Evolutionary conservation across 2,113 vertebrate species (phyloP).

Genomic region (Hiodon alosoides): DNA sequence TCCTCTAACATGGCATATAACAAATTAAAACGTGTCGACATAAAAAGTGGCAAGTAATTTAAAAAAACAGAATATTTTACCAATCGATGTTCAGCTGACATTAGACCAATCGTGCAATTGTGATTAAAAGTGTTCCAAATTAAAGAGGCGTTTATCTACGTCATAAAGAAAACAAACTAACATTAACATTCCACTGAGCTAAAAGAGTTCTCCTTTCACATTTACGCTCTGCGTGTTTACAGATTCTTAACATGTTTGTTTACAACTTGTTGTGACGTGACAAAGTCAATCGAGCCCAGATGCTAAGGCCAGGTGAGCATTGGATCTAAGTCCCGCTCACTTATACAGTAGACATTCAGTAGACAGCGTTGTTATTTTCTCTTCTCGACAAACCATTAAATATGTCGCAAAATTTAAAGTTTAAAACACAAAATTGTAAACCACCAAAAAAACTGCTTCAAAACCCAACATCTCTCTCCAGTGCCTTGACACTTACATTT

Average conservation of each 20-base stretch:
- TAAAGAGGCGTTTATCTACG: background rate
- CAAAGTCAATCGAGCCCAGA: slow-evolving; percentile 18
- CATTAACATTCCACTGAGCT: slow-evolving; percentile 41
- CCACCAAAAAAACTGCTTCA: too few relatives aligned
- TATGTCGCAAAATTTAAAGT: too few relatives aligned
- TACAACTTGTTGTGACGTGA: slow-evolving; percentile 46
- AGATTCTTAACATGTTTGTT: slow-evolving; percentile 42
- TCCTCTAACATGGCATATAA: too few relatives aligned
- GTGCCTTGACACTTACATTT: too few relatives aligned
- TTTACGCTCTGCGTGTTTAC: slow-evolving; percentile 42
- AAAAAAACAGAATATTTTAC: background rate
- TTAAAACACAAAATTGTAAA: too few relatives aligned
- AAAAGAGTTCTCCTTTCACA: slow-evolving; percentile 42
- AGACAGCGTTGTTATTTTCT: too few relatives aligned
- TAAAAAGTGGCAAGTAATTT: too few relatives aligned
- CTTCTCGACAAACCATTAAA: too few relatives aligned
- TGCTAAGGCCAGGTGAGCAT: slow-evolving; percentile 31
- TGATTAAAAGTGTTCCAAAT: background rate
- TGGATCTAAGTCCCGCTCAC: background rate
- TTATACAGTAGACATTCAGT: too few relatives aligned
- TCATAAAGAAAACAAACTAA: slow-evolving; percentile 20
- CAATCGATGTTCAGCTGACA: background rate
- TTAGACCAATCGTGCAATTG: too few relatives aligned
- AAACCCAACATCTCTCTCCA: too few relatives aligned
- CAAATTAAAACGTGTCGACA: too few relatives aligned